Percentiles rank a stretch among this genome's conserved stretches.
phyloP scores from a whole-genome alignment of 2,888 invertebrate genomes.

The Dinocampus coccinellae region DNA sequence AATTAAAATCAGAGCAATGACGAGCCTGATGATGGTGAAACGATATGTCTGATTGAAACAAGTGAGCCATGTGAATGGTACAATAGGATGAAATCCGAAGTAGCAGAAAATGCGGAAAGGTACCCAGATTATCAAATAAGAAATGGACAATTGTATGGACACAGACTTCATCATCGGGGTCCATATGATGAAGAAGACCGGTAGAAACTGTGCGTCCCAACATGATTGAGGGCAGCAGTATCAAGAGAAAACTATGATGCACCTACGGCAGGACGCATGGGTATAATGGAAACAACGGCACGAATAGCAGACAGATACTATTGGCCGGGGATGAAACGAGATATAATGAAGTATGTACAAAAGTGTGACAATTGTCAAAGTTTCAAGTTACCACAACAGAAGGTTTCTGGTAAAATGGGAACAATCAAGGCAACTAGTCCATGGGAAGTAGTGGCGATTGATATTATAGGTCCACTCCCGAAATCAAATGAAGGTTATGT shows the following conservation, averaged over 20 bases:
- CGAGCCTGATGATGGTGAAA: neutral
- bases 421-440: neutral
- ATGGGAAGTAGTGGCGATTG: neutral
- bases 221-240: too few species aligned
- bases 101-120: neutral
- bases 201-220: too few species aligned
- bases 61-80: neutral
- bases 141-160: conserved; percentile 44
- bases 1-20: neutral
- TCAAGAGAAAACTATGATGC: conserved; percentile 34
- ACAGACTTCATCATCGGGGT: neutral
- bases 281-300: conserved; percentile 31
- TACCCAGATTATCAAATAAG: conserved; percentile 30
- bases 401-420: conserved; percentile 26
- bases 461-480: neutral
- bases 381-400: conserved; percentile 28
- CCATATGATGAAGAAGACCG: neutral
- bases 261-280: conserved; percentile 42
- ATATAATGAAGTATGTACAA: conserved; percentile 39
- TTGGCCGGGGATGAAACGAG: conserved; percentile 47
- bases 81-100: neutral
- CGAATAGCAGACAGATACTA: conserved; percentile 34
- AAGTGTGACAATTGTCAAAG: conserved; percentile 41
- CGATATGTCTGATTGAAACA: neutral
- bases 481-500: neutral